These are phyloP conservation scores for Gastracanthus pulcherrimus DNA, from an alignment of 2,888 invertebrate species.

Conservation along the genomic window DNA sequence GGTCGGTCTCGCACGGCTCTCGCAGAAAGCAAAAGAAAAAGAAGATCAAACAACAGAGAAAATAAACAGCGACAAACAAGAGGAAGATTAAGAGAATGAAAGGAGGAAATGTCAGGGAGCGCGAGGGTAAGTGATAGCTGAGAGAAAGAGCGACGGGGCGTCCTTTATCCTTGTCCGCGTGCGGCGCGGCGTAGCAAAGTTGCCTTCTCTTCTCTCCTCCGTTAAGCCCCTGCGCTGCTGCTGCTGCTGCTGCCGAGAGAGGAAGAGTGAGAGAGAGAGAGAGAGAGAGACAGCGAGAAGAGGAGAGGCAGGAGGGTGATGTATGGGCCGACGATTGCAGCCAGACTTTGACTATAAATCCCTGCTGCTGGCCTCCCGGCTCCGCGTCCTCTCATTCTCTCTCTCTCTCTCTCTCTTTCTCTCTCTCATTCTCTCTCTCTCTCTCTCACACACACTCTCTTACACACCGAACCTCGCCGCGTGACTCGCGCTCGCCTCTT, in stretches of 20 bases:
- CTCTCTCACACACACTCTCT: too few species aligned
- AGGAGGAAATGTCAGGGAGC: conserved; percentile 44
- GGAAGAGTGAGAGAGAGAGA: background rate
- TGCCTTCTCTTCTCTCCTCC: conserved; percentile 1
- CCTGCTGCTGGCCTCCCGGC: conserved; percentile 48
- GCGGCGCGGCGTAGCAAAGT: conserved; percentile 27
- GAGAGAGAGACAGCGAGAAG: background rate
- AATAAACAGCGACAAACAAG: conserved; percentile 57
- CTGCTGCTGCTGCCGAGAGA: too few species aligned
- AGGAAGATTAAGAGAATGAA: conserved; percentile 57
- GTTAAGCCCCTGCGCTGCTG: too few species aligned
- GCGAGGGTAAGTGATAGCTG: conserved; percentile 50
- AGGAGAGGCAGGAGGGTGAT: conserved; percentile 59
- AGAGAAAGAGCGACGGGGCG: conserved; percentile 43
- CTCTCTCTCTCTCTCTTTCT: conserved; percentile 28
- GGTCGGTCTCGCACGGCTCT: background rate
- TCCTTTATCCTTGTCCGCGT: conserved; percentile 56
- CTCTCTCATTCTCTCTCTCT: too few species aligned
- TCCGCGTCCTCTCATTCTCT: background rate
- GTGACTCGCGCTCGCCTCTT: too few species aligned
- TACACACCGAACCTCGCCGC: too few species aligned
- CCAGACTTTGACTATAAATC: conserved; percentile 69
- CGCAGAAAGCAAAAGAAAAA: background rate
- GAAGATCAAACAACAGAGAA: too few species aligned
- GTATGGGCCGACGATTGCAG: conserved; percentile 68